Base-by-base conservation (phyloP, 2,888 invertebrate genomes). In the Plebejus anna region DNA sequence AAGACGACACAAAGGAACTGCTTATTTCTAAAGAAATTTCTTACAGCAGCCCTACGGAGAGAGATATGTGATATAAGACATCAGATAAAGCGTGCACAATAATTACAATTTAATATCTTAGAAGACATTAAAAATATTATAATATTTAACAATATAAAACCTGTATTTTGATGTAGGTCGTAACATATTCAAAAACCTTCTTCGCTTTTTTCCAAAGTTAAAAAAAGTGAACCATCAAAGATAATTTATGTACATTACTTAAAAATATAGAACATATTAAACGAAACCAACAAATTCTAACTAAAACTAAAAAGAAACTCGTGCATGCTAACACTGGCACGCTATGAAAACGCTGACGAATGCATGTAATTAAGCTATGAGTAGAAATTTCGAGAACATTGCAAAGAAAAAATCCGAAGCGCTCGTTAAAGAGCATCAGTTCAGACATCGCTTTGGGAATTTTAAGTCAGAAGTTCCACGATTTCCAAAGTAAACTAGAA, bases 1-100 rank as follows among this genome's bases (percentile, higher is more conserved):
- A 77, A 85, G 90, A 32, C 32, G 32, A 32, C 2, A 32, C 32
- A 32, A 32, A 32, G 32, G 32, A 32, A 32, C 2, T 32, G 32
- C 32, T 22, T 22, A 32, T 32, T 32, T 32, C 32, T 32, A 32
- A 32, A 32, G 32, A 32, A 32, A 32, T 32, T 32, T 1, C 32
- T 32, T 32, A 32, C 32, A 32, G 32, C 32, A 32, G 32, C 32
- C 32, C 1, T 32, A 32, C 32, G 32, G 32, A 32, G 32, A 32
- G 32, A 32, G 32, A 32, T 32, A 2, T 32, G 32, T 2, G 1
- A 32, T 32, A 32, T 32, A 0, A 32, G 32, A 32, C 32, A 32
- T 32, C 32, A 32, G 32, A 32, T 1, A 32, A 2, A 32, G 32
- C 32, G 32, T 32, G 32, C 32, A 32, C 32, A 32, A 32, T 32